These are phyloP conservation scores for Pentalonia nigronervosa DNA, from an alignment of 1,140 invertebrate genomes.

Conservation along the genomic window DNA sequence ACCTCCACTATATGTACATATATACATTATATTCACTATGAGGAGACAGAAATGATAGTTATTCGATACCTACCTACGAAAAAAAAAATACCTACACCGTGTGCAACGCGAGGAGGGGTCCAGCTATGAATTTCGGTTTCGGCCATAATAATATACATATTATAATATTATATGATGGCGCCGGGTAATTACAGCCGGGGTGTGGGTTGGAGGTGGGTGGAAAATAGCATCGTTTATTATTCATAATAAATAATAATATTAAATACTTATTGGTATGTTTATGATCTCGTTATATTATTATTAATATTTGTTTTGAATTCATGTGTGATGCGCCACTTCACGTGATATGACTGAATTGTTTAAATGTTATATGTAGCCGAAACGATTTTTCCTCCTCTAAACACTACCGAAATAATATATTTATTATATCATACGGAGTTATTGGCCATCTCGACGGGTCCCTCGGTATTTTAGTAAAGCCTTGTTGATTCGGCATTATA, in stretches of 20 bases:
- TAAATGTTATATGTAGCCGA: not conserved
- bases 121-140: not conserved
- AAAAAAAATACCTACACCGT: not conserved
- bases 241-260: not conserved
- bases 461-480: not conserved
- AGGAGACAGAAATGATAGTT: not conserved
- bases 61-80: not conserved
- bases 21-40: not conserved
- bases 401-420: not conserved
- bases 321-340: not conserved
- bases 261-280: not conserved
- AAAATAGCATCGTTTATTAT: not conserved
- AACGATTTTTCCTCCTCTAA: not conserved
- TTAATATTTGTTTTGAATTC: not conserved
- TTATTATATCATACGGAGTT: not conserved
- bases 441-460: not conserved
- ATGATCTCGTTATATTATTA: not conserved
- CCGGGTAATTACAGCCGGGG: not conserved
- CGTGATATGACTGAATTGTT: not conserved
- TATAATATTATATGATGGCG: not conserved
- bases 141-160: not conserved
- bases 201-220: not conserved
- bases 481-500: not conserved
- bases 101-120: too few species aligned
- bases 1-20: not conserved